Evolutionary conservation across 1,140 invertebrate genomes (phyloP), one percentile per base, ranked within the genome.

Genomic region (Adelges cooleyi): DNA sequence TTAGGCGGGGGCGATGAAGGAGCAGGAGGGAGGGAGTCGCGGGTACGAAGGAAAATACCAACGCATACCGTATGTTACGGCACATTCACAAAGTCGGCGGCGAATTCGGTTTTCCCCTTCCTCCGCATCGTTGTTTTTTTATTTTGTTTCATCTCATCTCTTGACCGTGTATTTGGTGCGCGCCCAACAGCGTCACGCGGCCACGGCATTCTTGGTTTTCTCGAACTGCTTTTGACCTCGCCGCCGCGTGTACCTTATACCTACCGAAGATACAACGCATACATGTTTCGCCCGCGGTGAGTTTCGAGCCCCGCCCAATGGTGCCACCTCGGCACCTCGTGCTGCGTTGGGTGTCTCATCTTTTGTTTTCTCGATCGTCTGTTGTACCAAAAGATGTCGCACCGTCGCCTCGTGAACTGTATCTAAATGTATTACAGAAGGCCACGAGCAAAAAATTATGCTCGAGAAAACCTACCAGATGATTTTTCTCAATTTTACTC

Each of bases 251-350:
- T 38, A 11, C n/a, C n/a, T n/a, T n/a, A n/a, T 17, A 51, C 15
- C 8, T 36, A 17, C 50, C 27, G 25, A n/a, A n/a, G n/a, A 27
- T 25, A 44, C 40, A 3, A n/a, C 5, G 15, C 8, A 33, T 27
- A 33, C 25, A 46, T 13, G 56, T 62, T 48, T 46, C 56, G 42
- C 42, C 40, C 27, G 56, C 54, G 42, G 56, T 48, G 56, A 62
- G 42, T 25, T 20, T 25, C 25, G 18, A 23, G 56, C 56, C 56
- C 56, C 56, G 56, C 56, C 56, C 56, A 62, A 62, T 42, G 56
- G 25, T 62, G 56, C 56, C 56, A 62, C 56, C 56, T 62, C 56
- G 56, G 56, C 56, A 62, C 56, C 56, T 42, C 40, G 40, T 44
- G 40, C 40, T 33, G 56, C 6, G 42, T 11, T n/a, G 23, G 42